These are phyloP conservation scores for Pelodytes ibericus DNA, from an alignment of 2,797 vertebrate genomes.

Conservation along the genomic window DNA sequence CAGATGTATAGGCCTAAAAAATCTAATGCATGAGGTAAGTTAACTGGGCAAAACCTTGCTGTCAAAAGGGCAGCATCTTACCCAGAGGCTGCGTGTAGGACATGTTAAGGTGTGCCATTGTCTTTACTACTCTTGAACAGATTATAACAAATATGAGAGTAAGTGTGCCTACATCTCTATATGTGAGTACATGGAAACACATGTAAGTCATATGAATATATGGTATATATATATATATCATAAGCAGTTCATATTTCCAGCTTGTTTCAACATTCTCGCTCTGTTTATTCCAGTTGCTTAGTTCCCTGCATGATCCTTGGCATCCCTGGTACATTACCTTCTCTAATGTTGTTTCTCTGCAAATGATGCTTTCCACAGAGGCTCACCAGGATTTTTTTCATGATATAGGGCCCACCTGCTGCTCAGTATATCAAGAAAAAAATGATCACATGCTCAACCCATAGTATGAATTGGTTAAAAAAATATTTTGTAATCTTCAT, in stretches of 20 bases:
- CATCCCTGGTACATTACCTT: conserved; percentile 20
- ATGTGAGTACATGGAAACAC: background rate
- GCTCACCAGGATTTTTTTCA: conserved; percentile 23
- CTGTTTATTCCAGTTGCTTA: conserved; percentile 13
- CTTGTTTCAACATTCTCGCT: background rate
- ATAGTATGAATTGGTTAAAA: background rate
- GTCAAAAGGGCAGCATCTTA: too few relatives aligned
- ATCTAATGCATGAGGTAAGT: too few relatives aligned
- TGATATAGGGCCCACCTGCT: conserved; percentile 40
- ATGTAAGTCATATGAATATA: background rate
- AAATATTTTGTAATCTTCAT: too few relatives aligned
- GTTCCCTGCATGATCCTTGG: background rate
- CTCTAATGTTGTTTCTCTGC: conserved; percentile 24
- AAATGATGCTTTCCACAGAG: conserved; percentile 22
- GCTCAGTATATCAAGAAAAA: conserved; percentile 15
- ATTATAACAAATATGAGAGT: too few relatives aligned
- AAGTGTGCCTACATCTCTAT: too few relatives aligned
- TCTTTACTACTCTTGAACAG: too few relatives aligned
- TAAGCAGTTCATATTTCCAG: conserved; percentile 12
- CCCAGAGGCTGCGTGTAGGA: too few relatives aligned
- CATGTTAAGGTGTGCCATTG: too few relatives aligned
- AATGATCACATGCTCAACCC: background rate
- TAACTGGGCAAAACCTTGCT: too few relatives aligned
- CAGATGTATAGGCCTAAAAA: too few relatives aligned
- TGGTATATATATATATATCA: background rate